phyloP scores from a whole-genome alignment of 92 coral and sea anemone genomes.

The Diadumene lineata region DNA sequence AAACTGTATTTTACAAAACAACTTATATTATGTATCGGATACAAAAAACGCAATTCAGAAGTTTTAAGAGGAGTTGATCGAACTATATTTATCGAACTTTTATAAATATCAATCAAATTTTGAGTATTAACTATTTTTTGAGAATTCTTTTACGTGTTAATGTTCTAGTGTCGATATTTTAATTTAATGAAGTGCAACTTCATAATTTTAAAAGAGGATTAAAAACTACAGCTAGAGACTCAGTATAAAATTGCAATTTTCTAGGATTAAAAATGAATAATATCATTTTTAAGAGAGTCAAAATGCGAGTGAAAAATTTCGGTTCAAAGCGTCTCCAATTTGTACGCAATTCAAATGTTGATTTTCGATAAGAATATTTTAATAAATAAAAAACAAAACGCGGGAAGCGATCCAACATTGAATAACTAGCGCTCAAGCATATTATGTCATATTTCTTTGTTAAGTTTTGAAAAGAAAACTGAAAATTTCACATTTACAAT shows the following conservation, averaged over 20 bases:
- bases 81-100: too few species aligned
- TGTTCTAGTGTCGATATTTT: neutral
- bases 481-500: too few species aligned
- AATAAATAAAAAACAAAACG: too few species aligned
- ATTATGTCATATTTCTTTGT: too few species aligned
- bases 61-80: too few species aligned
- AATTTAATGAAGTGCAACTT: neutral
- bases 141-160: neutral
- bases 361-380: too few species aligned
- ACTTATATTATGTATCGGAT: neutral
- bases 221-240: neutral
- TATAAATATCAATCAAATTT: neutral
- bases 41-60: too few species aligned
- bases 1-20: slow-evolving; percentile 5
- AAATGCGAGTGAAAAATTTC: neutral
- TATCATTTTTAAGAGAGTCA: neutral
- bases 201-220: neutral
- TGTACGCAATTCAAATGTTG: neutral
- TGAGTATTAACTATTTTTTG: neutral
- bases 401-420: too few species aligned
- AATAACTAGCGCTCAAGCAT: too few species aligned
- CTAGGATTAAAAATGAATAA: neutral
- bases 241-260: neutral
- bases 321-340: neutral
- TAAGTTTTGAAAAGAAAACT: too few species aligned